A percentile compares a stretch with the other conserved stretches of the same genome.
Conservation (phyloP, 2,113 vertebrate species). For the Ursus arctos region DNA sequence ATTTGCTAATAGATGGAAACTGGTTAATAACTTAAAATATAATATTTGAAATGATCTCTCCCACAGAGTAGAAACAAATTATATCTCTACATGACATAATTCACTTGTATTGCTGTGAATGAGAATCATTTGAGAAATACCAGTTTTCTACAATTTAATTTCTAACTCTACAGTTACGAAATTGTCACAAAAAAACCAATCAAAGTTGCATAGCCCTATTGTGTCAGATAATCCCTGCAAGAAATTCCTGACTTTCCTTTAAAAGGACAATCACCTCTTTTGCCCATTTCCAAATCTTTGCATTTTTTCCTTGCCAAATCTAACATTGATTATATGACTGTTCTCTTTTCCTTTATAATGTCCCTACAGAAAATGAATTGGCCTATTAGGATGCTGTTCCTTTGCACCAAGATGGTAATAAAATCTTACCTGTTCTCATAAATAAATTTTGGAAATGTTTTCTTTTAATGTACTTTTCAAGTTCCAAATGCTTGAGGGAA, state of each 20-base stretch:
- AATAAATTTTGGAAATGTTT: conserved; percentile 2
- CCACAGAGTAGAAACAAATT: not conserved
- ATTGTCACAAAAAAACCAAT: not conserved
- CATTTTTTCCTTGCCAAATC: not conserved
- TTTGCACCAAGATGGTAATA: not conserved
- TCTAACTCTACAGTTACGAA: not conserved
- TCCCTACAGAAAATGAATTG: conserved; percentile 23
- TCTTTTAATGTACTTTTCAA: not conserved
- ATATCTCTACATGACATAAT: not conserved
- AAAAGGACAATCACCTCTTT: not conserved
- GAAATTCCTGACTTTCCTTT: not conserved
- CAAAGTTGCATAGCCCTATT: not conserved
- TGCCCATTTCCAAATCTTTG: not conserved
- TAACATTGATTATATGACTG: not conserved
- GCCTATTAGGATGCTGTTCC: not conserved
- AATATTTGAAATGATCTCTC: not conserved
- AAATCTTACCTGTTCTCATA: not conserved
- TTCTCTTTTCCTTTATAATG: not conserved
- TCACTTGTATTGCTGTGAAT: not conserved
- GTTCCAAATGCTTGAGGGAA: not conserved
- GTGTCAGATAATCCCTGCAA: not conserved
- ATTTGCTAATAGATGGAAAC: not conserved
- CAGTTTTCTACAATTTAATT: not conserved
- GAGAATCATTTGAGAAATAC: not conserved
- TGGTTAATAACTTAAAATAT: conserved; percentile 30